Evolutionary conservation across 1,140 invertebrate genomes (phyloP).

Genomic region (Octopus sinensis): DNA sequence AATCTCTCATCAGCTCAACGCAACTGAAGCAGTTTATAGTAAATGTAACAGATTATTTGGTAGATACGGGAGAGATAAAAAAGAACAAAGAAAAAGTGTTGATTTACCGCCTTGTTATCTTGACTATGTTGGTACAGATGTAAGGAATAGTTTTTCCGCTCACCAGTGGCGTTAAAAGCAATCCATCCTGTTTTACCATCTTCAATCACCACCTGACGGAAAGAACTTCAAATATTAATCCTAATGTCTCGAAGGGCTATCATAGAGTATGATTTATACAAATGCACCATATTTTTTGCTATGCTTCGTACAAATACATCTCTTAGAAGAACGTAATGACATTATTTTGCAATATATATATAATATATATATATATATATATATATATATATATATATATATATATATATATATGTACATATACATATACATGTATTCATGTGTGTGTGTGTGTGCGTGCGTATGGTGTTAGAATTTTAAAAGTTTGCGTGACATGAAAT

Average conservation of each 20-base stretch:
- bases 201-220: constrained; percentile 21
- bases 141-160: constrained; percentile 39
- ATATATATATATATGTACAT: background rate
- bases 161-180: constrained; percentile 38
- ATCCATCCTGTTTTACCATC: constrained; percentile 37
- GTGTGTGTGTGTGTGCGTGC: no score
- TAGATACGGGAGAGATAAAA: no score
- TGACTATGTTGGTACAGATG: constrained; percentile 42
- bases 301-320: background rate
- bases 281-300: background rate
- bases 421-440: background rate
- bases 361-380: constrained; percentile 5
- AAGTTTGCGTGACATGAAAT: no score
- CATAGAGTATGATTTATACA: background rate
- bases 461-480: no score
- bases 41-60: no score
- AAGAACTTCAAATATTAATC: background rate
- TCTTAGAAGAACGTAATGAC: background rate
- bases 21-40: no score
- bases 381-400: constrained; percentile 3
- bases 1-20: no score
- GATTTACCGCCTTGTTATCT: background rate
- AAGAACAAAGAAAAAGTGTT: no score
- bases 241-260: no score
- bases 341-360: background rate